These are phyloP conservation scores for Datnioides undecimradiatus DNA, from an alignment of 2,113 vertebrate genomes.

Conservation along the genomic window DNA sequence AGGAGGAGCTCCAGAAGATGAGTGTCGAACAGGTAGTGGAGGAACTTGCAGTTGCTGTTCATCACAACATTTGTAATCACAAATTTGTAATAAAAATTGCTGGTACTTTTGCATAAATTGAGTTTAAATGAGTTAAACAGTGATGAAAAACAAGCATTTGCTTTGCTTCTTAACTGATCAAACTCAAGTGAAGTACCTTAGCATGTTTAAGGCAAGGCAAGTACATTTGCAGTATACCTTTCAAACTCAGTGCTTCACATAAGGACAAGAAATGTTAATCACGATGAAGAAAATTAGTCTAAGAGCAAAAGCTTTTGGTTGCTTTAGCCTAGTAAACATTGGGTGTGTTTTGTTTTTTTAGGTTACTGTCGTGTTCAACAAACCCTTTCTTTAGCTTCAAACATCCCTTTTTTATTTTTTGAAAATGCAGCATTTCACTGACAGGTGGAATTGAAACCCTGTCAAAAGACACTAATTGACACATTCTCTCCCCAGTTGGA, in stretches of 20 bases:
- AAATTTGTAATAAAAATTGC: not conserved
- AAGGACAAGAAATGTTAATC: no score
- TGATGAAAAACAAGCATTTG: not conserved
- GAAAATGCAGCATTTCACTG: not conserved
- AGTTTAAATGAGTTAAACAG: no score
- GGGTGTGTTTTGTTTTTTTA: not conserved
- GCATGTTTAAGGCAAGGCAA: no score
- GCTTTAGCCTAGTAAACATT: not conserved
- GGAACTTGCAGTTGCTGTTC: not conserved
- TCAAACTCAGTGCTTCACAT: not conserved
- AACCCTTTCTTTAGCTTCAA: no score
- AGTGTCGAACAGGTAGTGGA: constrained; percentile 87
- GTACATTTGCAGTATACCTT: not conserved
- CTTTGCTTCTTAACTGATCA: not conserved
- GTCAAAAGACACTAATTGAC: not conserved
- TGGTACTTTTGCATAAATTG: not conserved
- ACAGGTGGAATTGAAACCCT: not conserved
- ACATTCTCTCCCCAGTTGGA: constrained; percentile 85
- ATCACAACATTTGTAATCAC: no score
- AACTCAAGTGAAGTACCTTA: no score
- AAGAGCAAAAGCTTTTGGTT: no score
- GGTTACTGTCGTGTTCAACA: not conserved
- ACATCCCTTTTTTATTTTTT: no score
- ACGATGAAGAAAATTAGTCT: not conserved
- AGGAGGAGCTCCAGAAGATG: constrained; percentile 93